These are phyloP conservation scores for Amblyopsis rosae DNA, from an alignment of 2,113 vertebrate genomes.

Conservation along the genomic window DNA sequence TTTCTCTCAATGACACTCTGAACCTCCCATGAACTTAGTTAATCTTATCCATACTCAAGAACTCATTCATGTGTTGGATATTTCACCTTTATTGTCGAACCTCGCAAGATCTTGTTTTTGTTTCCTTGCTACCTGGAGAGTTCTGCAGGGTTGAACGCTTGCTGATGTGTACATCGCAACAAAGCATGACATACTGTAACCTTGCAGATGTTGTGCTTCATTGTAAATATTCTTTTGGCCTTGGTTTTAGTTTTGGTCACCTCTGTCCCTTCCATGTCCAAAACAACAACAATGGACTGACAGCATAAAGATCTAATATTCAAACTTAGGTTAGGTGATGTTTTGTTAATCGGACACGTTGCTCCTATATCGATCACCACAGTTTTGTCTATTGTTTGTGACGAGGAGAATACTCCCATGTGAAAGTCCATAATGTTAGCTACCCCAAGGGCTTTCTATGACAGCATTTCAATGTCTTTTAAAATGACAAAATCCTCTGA, in stretches of 20 bases:
- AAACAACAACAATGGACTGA: slow-evolving; percentile 73
- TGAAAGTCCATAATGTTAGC: slow-evolving; percentile 66
- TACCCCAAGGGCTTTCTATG: slow-evolving; percentile 66
- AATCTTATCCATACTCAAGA: slow-evolving; percentile 63
- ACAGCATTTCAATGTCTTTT: slow-evolving; percentile 66
- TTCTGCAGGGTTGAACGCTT: slow-evolving; percentile 60
- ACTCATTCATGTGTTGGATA: slow-evolving; percentile 68
- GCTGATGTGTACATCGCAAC: slow-evolving; percentile 57
- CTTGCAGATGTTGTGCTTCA: slow-evolving; percentile 59
- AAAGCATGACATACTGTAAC: slow-evolving; percentile 62
- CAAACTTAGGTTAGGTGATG: slow-evolving; percentile 54
- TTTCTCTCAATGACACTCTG: slow-evolving; percentile 63
- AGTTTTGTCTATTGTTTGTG: slow-evolving; percentile 53
- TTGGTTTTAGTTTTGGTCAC: slow-evolving; percentile 49
- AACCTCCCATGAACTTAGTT: slow-evolving; percentile 72
- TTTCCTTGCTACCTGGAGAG: slow-evolving; percentile 58
- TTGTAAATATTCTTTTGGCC: slow-evolving; percentile 45
- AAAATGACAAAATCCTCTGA: slow-evolving; percentile 48
- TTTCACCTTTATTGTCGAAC: slow-evolving; percentile 52
- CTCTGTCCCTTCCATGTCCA: slow-evolving; percentile 63
- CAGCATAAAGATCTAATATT: slow-evolving; percentile 72
- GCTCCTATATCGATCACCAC: slow-evolving; percentile 44
- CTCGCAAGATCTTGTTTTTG: slow-evolving; percentile 59
- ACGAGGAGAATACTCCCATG: slow-evolving; percentile 41
- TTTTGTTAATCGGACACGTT: slow-evolving; percentile 63